Evolutionary conservation across 2,113 vertebrate species (phyloP).

Genomic region (Zapornia atra): DNA sequence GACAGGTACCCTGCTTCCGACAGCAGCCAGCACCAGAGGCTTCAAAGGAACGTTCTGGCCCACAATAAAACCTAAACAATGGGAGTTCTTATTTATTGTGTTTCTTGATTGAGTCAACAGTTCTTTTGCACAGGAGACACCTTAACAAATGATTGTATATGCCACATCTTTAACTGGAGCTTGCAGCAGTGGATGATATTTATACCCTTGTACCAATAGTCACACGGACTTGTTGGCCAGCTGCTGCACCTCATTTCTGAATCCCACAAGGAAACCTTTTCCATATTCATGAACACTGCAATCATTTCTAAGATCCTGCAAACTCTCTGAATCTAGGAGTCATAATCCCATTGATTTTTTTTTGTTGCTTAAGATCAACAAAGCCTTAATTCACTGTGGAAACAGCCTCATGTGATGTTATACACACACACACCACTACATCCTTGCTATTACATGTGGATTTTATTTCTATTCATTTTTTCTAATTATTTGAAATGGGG

Average conservation of each 20-base stretch:
- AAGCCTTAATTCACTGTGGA: background rate
- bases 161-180: background rate
- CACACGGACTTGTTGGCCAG: constrained; percentile 28
- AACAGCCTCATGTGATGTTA: background rate
- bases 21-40: background rate
- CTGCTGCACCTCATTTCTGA: constrained; percentile 51
- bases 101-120: background rate
- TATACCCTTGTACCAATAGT: constrained; percentile 9
- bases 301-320: constrained; percentile 14
- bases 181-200: constrained; percentile 14
- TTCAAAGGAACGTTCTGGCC: background rate
- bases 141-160: background rate
- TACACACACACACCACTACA: background rate
- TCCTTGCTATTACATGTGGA: background rate
- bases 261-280: constrained; percentile 42
- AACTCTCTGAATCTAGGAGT: background rate
- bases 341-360: background rate
- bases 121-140: background rate
- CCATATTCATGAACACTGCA: constrained; percentile 48
- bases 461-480: background rate
- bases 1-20: background rate
- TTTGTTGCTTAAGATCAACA: constrained; percentile 13
- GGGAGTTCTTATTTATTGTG: background rate
- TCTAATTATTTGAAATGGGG: background rate
- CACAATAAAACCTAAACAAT: background rate